phyloP scores from a whole-genome alignment of 2,888 invertebrate species.

The Microchrysa polita region DNA sequence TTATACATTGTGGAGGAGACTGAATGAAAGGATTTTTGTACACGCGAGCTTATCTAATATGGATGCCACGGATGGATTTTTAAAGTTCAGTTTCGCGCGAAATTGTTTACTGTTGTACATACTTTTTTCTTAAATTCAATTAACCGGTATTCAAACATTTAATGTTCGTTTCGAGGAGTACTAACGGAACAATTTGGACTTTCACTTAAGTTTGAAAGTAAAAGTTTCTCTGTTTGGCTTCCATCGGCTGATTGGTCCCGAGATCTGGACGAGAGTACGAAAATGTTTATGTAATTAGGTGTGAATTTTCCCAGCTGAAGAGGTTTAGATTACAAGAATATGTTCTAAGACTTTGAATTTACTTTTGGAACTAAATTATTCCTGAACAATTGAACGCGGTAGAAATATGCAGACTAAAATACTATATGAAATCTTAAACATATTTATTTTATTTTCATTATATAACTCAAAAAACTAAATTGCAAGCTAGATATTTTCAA shows the following conservation, averaged over 20 bases:
- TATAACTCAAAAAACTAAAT: no score
- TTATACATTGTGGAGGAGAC: background rate
- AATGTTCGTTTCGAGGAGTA: background rate
- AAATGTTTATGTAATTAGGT: no score
- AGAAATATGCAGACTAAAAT: no score
- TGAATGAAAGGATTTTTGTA: background rate
- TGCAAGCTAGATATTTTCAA: no score
- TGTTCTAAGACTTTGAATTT: no score
- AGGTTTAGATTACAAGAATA: no score
- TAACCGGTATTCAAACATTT: constrained; percentile 12
- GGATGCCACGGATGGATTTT: background rate
- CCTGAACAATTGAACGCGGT: no score
- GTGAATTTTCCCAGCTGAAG: no score
- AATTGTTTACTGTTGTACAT: background rate
- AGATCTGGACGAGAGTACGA: no score
- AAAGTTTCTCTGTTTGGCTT: background rate
- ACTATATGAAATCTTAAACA: no score
- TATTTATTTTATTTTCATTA: no score
- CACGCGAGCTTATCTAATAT: background rate
- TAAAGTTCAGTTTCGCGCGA: background rate
- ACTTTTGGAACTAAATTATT: no score
- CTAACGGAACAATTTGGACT: constrained; percentile 9
- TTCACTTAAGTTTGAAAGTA: background rate
- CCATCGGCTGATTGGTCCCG: background rate
- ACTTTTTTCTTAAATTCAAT: constrained; percentile 5